Evolutionary conservation across 2,113 vertebrate genomes (phyloP).

Genomic region (Protomyctophum bolini): DNA sequence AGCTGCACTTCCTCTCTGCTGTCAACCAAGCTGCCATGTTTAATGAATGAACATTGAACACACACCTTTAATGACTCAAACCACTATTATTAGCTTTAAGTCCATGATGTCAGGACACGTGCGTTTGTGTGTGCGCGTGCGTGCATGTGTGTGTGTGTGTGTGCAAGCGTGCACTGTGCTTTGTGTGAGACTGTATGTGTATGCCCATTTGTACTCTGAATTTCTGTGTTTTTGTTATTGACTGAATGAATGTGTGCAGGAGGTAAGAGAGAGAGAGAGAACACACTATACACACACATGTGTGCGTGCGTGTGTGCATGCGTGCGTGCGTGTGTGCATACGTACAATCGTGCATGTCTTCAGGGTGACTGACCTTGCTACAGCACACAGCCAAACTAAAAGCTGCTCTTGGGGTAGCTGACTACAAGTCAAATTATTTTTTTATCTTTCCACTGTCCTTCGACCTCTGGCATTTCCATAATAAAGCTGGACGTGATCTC

Average conservation of each 20-base stretch:
- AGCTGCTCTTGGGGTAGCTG: neutral
- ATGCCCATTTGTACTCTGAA: neutral
- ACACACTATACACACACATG: too few relatives aligned
- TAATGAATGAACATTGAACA: conserved; percentile 40
- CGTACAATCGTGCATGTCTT: conserved; percentile 1
- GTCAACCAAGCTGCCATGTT: conserved; percentile 25
- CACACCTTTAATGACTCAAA: conserved; percentile 46
- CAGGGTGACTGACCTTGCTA: conserved; percentile 26
- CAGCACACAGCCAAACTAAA: conserved; percentile 7
- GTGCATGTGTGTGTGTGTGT: neutral
- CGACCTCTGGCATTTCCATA: conserved; percentile 28
- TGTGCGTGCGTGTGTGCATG: neutral
- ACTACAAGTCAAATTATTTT: conserved; percentile 33
- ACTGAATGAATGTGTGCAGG: too few relatives aligned
- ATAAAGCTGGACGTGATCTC: conserved; percentile 28
- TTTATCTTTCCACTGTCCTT: conserved; percentile 35
- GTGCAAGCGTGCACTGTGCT: neutral
- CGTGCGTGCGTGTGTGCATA: neutral
- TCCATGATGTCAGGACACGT: conserved; percentile 2
- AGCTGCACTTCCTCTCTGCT: conserved; percentile 20
- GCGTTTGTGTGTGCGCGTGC: neutral
- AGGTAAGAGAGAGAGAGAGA: too few relatives aligned
- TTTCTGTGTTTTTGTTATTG: too few relatives aligned
- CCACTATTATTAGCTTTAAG: conserved; percentile 38
- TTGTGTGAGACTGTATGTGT: neutral